A percentile compares a stretch with the other conserved stretches of the same genome.
These are phyloP conservation scores for Lepisosteus oculatus DNA, from an alignment of 2,113 vertebrate genomes.

Conservation along the genomic window DNA sequence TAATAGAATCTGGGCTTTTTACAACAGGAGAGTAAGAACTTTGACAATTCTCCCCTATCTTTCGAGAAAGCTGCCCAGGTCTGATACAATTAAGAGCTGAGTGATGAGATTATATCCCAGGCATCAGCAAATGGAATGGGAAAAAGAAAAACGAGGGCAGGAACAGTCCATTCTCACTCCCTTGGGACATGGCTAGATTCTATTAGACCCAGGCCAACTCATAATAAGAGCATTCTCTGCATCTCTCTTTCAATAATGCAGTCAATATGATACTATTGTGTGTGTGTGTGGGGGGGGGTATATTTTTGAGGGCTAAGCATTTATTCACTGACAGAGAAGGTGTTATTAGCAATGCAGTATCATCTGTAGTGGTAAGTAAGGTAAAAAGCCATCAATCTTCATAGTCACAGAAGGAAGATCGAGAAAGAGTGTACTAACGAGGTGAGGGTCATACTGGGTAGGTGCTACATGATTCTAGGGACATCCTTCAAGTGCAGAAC, in stretches of 20 bases:
- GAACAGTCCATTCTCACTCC: constrained; percentile 1
- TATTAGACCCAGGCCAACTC: constrained; percentile 17
- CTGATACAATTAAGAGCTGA: constrained; percentile 53
- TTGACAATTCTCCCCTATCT: constrained; percentile 54
- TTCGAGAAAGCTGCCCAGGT: constrained; percentile 34
- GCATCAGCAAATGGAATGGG: constrained; percentile 56
- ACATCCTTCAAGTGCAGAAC: too few species aligned
- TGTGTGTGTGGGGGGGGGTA: too few species aligned
- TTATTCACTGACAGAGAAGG: too few species aligned
- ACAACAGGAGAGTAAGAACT: constrained; percentile 63
- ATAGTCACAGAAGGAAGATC: too few species aligned
- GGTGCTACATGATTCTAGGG: too few species aligned
- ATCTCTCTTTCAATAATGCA: constrained; percentile 7
- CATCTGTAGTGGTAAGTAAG: too few species aligned
- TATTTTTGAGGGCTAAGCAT: too few species aligned
- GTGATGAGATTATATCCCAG: constrained; percentile 61
- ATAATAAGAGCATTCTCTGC: constrained; percentile 16
- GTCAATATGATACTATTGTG: background rate
- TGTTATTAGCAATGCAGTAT: too few species aligned
- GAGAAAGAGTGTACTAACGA: too few species aligned
- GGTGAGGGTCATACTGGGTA: too few species aligned
- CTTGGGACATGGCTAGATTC: constrained; percentile 9
- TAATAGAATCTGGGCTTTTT: constrained; percentile 40
- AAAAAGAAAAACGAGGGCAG: constrained; percentile 32
- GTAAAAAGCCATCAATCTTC: too few species aligned